Evolutionary conservation across 2,797 vertebrate species (phyloP).

Genomic region (Tragopan temminckii): DNA sequence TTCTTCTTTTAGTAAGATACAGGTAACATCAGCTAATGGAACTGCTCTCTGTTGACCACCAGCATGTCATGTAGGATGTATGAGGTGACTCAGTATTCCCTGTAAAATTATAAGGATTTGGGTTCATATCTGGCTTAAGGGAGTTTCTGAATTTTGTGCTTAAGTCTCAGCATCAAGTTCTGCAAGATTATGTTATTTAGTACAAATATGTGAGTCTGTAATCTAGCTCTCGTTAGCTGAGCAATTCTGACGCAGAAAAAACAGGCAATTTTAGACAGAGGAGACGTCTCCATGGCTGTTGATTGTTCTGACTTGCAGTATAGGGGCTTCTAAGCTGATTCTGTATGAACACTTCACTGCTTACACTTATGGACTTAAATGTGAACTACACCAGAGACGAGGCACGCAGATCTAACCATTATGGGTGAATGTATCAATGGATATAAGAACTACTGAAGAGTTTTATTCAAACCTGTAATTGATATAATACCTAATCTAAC

Average conservation of each 20-base stretch:
- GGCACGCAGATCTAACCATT: neutral
- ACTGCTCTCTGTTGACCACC: neutral
- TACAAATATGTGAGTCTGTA: neutral
- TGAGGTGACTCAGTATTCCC: neutral
- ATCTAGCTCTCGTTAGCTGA: neutral
- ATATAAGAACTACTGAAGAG: neutral
- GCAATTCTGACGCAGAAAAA: neutral
- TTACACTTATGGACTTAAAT: neutral
- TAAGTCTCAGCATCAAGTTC: neutral
- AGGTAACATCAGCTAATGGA: neutral
- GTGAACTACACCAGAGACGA: neutral
- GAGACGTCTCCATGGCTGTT: neutral
- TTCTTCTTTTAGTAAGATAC: slow-evolving; percentile 31
- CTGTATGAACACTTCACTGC: neutral
- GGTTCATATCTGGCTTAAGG: neutral
- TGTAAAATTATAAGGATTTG: neutral
- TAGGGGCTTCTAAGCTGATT: neutral
- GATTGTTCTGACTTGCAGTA: neutral
- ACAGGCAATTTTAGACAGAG: neutral
- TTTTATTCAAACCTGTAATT: neutral
- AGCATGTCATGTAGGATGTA: neutral
- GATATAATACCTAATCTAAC: neutral
- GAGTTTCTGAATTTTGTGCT: neutral
- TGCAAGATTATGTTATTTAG: neutral
- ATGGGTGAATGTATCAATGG: neutral